A percentile compares a stretch with the other conserved stretches of the same genome.
Evolutionary conservation across 2,888 invertebrate species (phyloP).

Genomic region (Drosophila pseudotalamancana): DNA sequence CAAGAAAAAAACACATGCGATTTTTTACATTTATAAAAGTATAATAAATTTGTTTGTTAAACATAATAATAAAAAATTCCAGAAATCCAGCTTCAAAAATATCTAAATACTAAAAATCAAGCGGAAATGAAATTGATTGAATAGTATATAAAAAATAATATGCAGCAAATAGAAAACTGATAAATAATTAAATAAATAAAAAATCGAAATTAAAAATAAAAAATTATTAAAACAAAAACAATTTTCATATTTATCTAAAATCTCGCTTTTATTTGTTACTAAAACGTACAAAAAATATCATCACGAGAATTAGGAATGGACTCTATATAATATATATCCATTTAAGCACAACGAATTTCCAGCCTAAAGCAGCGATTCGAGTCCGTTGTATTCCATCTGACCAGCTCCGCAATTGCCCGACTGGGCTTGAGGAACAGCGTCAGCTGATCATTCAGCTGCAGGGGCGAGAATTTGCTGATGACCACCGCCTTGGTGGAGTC

Average conservation of each 20-base stretch:
- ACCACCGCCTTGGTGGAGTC: slow-evolving; percentile 81
- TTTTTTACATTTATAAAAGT: slow-evolving; percentile 77
- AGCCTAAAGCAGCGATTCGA: slow-evolving; percentile 81
- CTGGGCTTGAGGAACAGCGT: slow-evolving; percentile 83
- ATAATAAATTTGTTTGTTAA: slow-evolving; percentile 66
- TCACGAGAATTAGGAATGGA: slow-evolving; percentile 14
- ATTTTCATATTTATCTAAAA: slow-evolving; percentile 17
- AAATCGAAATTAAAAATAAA: slow-evolving; percentile 39
- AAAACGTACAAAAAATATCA: slow-evolving; percentile 65
- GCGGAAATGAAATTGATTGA: slow-evolving; percentile 13
- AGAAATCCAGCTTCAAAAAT: slow-evolving; percentile 57
- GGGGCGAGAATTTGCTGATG: slow-evolving; percentile 82
- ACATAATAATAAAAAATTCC: slow-evolving; percentile 36
- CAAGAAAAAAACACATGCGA: slow-evolving; percentile 36
- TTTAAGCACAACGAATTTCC: slow-evolving; percentile 81
- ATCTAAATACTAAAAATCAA: slow-evolving; percentile 17
- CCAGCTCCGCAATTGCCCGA: slow-evolving; percentile 82
- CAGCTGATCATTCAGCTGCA: slow-evolving; percentile 79
- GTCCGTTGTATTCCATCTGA: slow-evolving; percentile 82
- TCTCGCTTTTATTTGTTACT: slow-evolving; percentile 64
- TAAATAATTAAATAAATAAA: slow-evolving; percentile 51
- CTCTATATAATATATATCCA: background rate
- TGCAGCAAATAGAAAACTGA: slow-evolving; percentile 55
- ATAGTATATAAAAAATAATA: slow-evolving; percentile 24
- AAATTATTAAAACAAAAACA: slow-evolving; percentile 4